phyloP scores from a whole-genome alignment of 2,113 vertebrate genomes.

The Pongo abelii region DNA sequence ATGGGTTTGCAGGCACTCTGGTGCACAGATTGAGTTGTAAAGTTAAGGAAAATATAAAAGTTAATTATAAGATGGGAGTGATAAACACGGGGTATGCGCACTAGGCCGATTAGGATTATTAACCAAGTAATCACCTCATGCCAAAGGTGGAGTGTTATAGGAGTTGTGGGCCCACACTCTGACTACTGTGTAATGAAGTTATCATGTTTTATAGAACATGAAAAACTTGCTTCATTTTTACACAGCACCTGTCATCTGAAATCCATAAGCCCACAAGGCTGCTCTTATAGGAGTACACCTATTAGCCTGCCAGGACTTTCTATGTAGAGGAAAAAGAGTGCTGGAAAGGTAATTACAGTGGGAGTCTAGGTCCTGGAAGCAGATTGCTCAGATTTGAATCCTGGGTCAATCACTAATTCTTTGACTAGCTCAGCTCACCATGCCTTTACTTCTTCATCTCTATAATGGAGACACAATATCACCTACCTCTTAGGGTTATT shows the following conservation, averaged over 20 bases:
- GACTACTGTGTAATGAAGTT: not conserved
- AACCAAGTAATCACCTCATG: not conserved
- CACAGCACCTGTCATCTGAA: not conserved
- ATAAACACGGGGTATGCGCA: not conserved
- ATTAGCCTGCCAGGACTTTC: not conserved
- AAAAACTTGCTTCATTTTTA: not conserved
- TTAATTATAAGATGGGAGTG: conserved; percentile 59
- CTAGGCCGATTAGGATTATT: conserved; percentile 15
- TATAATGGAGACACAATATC: not conserved
- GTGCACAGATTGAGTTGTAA: conserved; percentile 45
- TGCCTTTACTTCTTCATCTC: not conserved
- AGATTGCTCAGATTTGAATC: not conserved
- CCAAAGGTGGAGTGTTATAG: not conserved
- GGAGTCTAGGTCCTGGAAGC: not conserved
- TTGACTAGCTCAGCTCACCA: not conserved
- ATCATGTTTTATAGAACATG: not conserved
- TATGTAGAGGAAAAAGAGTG: not conserved
- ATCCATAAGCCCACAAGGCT: not conserved
- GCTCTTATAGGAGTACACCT: not conserved
- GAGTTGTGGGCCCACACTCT: not conserved
- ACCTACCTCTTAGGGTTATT: not conserved
- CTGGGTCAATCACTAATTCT: not conserved
- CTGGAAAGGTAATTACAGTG: not conserved
- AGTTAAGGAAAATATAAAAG: not conserved
- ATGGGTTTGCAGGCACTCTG: conserved; percentile 32